These are phyloP conservation scores for Rhodeus uyekii DNA, from an alignment of 2,797 vertebrate genomes.

Conservation along the genomic window DNA sequence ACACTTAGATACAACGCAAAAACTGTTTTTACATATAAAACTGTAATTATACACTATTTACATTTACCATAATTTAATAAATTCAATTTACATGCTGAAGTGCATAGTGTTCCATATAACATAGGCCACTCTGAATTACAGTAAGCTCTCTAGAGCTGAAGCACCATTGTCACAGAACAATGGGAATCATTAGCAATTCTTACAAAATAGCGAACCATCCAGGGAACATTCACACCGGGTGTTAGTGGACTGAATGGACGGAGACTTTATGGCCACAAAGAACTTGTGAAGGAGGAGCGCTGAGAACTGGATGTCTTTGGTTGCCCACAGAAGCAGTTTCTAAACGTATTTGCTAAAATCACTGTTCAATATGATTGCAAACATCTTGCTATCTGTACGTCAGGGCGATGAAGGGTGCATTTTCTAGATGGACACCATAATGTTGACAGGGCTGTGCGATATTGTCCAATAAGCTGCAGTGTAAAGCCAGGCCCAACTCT, in stretches of 20 bases:
- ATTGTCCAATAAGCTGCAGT: slow-evolving; percentile 67
- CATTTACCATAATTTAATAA: slow-evolving; percentile 74
- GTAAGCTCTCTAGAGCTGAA: slow-evolving; percentile 28
- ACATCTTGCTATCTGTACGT: slow-evolving; percentile 67
- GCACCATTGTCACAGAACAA: slow-evolving; percentile 28
- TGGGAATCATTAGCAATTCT: slow-evolving; percentile 41
- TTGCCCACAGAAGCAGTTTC: background rate
- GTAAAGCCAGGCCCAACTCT: slow-evolving; percentile 72
- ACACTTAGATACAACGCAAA: slow-evolving; percentile 57
- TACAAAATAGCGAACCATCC: slow-evolving; percentile 33
- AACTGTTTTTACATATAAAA: slow-evolving; percentile 63
- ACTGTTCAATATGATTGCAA: background rate
- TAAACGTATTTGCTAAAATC: background rate
- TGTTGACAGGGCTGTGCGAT: slow-evolving; percentile 65
- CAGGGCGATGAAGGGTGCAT: slow-evolving; percentile 78
- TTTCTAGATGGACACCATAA: slow-evolving; percentile 67
- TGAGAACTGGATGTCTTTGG: background rate
- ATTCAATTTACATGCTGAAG: slow-evolving; percentile 68
- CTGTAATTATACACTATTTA: slow-evolving; percentile 71
- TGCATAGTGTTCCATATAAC: slow-evolving; percentile 65
- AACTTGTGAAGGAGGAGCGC: slow-evolving; percentile 29
- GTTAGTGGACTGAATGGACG: slow-evolving; percentile 46
- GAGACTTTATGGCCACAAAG: slow-evolving; percentile 42
- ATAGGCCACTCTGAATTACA: slow-evolving; percentile 44
- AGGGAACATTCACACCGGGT: slow-evolving; percentile 49